Conservation (phyloP, 2,888 invertebrate genomes). For the Aphodius sticticus region DNA sequence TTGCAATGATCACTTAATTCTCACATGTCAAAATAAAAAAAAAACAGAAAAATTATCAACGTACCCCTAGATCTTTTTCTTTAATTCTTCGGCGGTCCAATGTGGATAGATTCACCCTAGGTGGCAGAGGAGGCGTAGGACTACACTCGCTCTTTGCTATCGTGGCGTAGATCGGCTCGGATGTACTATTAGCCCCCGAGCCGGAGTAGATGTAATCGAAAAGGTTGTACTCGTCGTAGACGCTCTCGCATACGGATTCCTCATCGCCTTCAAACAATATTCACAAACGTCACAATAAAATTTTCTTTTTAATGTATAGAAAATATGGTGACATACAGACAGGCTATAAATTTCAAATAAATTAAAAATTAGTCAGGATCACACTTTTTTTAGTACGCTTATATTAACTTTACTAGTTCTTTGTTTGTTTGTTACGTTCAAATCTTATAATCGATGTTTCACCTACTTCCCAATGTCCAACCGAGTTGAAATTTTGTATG, state of each 20-base stretch:
- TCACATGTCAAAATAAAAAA: too few species aligned
- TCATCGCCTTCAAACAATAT: slow-evolving; percentile 61
- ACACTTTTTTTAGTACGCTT: too few species aligned
- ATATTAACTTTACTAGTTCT: too few species aligned
- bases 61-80: slow-evolving; percentile 21
- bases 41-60: background rate
- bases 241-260: slow-evolving; percentile 69
- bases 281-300: background rate
- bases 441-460: too few species aligned
- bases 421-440: too few species aligned
- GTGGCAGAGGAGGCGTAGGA: slow-evolving; percentile 65
- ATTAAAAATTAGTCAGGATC: background rate
- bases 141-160: slow-evolving; percentile 67
- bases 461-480: too few species aligned
- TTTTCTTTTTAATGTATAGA: too few species aligned
- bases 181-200: slow-evolving; percentile 68
- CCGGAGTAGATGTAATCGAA: slow-evolving; percentile 76
- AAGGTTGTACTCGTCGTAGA: slow-evolving; percentile 81
- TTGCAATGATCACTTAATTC: too few species aligned
- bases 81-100: slow-evolving; percentile 58
- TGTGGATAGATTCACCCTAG: slow-evolving; percentile 64
- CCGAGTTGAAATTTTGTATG: too few species aligned
- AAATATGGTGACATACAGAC: too few species aligned
- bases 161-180: slow-evolving; percentile 75
- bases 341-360: too few species aligned